Evolutionary conservation across 2,797 vertebrate species (phyloP).

Genomic region (Pterois miles): DNA sequence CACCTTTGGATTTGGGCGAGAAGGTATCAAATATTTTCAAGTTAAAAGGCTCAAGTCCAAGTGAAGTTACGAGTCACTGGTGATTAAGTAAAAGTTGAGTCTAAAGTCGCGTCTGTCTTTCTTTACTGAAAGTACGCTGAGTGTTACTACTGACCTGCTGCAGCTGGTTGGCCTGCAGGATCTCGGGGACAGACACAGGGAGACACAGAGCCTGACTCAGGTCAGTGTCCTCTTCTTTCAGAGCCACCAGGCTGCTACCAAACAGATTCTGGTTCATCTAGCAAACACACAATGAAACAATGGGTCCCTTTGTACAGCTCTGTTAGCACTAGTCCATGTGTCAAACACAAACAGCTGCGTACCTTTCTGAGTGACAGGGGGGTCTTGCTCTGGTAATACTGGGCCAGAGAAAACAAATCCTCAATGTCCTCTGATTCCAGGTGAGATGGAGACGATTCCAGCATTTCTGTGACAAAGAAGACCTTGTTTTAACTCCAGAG

Average conservation of each 20-base stretch:
- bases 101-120: neutral
- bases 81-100: too few species aligned
- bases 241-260: slow-evolving; percentile 94
- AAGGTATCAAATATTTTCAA: too few species aligned
- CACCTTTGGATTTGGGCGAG: too few species aligned
- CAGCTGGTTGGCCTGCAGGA: slow-evolving; percentile 97
- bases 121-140: neutral
- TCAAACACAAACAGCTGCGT: slow-evolving; percentile 35
- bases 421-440: slow-evolving; percentile 93
- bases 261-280: slow-evolving; percentile 98
- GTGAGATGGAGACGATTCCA: slow-evolving; percentile 90
- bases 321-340: neutral
- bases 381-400: slow-evolving; percentile 97
- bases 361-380: slow-evolving; percentile 97
- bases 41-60: too few species aligned
- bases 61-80: too few species aligned
- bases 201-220: slow-evolving; percentile 96
- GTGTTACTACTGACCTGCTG: slow-evolving; percentile 83
- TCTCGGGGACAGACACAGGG: slow-evolving; percentile 95
- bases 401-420: slow-evolving; percentile 95
- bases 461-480: slow-evolving; percentile 84
- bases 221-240: slow-evolving; percentile 96
- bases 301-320: neutral
- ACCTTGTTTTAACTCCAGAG: neutral
- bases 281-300: neutral